Evolutionary conservation across 2,888 invertebrate genomes (phyloP).

Genomic region (Scaptomyza parva): DNA sequence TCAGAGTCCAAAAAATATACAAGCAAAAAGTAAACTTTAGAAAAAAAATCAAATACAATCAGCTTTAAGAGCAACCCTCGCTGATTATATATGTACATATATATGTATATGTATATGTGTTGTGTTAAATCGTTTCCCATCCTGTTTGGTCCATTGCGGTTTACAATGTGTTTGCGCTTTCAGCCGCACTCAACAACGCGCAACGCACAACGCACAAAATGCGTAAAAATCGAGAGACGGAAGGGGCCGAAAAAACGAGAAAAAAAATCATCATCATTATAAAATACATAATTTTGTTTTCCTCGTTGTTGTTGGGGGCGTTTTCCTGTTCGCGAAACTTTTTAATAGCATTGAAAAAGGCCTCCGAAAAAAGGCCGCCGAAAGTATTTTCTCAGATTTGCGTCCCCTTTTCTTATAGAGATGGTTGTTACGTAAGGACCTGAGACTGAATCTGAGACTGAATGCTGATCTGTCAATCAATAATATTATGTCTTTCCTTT

Average conservation of each 20-base stretch:
- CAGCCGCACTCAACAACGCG: conserved; percentile 47
- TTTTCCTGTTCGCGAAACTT: conserved; percentile 67
- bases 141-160: conserved; percentile 32
- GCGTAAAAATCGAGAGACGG: conserved; percentile 59
- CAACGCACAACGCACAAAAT: conserved; percentile 58
- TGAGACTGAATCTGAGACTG: no score
- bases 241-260: background rate
- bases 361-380: conserved; percentile 51
- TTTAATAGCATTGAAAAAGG: conserved; percentile 75
- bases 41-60: background rate
- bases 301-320: conserved; percentile 30
- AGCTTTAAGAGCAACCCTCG: conserved; percentile 23
- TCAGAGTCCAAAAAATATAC: no score
- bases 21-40: no score
- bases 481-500: no score
- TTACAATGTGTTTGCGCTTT: conserved; percentile 36
- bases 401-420: conserved; percentile 30
- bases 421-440: conserved; percentile 5
- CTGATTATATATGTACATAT: no score
- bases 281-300: conserved; percentile 54
- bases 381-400: conserved; percentile 71
- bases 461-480: no score
- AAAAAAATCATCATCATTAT: conserved; percentile 61
- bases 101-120: background rate
- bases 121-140: background rate